A percentile compares a stretch with the other conserved stretches of the same genome.
Conservation (phyloP, 2,113 vertebrate species). For the Trinectes maculatus region DNA sequence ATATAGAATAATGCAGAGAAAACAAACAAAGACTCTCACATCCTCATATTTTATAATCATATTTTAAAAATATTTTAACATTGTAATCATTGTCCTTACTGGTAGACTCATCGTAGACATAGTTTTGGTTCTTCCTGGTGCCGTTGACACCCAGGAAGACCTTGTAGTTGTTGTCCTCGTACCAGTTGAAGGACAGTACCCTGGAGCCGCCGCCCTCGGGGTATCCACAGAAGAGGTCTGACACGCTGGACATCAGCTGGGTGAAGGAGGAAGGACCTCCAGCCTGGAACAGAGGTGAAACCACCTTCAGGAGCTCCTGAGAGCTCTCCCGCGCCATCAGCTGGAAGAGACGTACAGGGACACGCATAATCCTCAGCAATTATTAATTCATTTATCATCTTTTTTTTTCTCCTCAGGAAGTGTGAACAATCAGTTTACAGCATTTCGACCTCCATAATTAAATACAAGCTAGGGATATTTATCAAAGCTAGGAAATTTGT, state of each 20-base stretch:
- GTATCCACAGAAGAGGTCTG: slow-evolving; percentile 92
- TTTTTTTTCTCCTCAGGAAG: too few species aligned
- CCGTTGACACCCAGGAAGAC: slow-evolving; percentile 93
- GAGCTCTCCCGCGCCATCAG: slow-evolving; percentile 82
- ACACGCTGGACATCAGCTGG: slow-evolving; percentile 83
- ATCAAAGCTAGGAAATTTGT: too few species aligned
- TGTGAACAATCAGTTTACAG: slow-evolving; percentile 15
- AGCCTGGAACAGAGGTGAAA: slow-evolving; percentile 80
- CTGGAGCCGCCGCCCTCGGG: slow-evolving; percentile 90
- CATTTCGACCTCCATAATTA: too few species aligned
- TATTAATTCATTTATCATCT: too few species aligned
- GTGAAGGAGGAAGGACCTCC: slow-evolving; percentile 82
- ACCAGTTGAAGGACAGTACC: slow-evolving; percentile 98
- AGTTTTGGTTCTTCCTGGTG: slow-evolving; percentile 84
- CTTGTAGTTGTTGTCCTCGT: slow-evolving; percentile 99
- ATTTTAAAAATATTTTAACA: too few species aligned
- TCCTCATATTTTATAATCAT: too few species aligned
- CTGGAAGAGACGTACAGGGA: slow-evolving; percentile 67
- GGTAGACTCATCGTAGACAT: slow-evolving; percentile 86
- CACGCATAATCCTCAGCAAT: neutral
- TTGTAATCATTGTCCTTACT: slow-evolving; percentile 83
- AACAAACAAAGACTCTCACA: neutral
- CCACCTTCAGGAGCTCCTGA: slow-evolving; percentile 82
- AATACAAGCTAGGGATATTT: slow-evolving; percentile 26
- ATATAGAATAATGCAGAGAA: neutral